A percentile compares a stretch with the other conserved stretches of the same genome.
phyloP scores from a whole-genome alignment of 2,113 vertebrate species.

The Neodontobutis hainanensis region DNA sequence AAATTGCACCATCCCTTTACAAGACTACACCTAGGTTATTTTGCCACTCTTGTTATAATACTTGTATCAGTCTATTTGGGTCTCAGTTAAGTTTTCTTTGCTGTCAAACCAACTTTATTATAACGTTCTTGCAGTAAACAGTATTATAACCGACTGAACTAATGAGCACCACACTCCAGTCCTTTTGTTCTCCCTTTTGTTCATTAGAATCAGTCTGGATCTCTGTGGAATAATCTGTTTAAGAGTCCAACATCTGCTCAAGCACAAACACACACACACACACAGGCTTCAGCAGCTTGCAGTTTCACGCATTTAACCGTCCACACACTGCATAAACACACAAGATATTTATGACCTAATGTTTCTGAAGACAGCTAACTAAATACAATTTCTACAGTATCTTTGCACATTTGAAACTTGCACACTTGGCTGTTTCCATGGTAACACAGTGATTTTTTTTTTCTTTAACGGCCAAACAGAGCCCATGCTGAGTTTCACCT shows the following conservation, averaged over 20 bases:
- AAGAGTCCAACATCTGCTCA: slow-evolving; percentile 3
- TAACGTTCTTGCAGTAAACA: too few species aligned
- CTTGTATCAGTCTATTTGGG: too few species aligned
- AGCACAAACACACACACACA: neutral
- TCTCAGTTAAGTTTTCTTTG: too few species aligned
- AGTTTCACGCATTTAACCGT: too few species aligned
- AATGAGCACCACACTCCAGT: too few species aligned
- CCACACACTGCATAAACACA: too few species aligned
- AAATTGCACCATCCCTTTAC: too few species aligned
- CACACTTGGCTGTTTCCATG: slow-evolving; percentile 27
- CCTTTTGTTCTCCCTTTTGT: neutral
- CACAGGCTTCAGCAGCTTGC: too few species aligned
- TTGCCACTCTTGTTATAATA: too few species aligned
- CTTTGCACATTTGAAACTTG: neutral
- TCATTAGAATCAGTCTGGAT: neutral
- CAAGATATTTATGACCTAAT: neutral
- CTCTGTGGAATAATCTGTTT: slow-evolving; percentile 1
- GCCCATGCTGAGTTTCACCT: slow-evolving; percentile 39
- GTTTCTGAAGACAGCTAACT: neutral
- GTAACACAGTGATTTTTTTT: slow-evolving; percentile 14
- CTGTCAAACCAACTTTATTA: too few species aligned
- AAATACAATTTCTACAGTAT: neutral
- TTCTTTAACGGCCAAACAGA: slow-evolving; percentile 24
- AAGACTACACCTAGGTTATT: too few species aligned
- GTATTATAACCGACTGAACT: too few species aligned